Conservation (phyloP, 1,140 invertebrate species). For the Mycetomoellerius zeteki region DNA sequence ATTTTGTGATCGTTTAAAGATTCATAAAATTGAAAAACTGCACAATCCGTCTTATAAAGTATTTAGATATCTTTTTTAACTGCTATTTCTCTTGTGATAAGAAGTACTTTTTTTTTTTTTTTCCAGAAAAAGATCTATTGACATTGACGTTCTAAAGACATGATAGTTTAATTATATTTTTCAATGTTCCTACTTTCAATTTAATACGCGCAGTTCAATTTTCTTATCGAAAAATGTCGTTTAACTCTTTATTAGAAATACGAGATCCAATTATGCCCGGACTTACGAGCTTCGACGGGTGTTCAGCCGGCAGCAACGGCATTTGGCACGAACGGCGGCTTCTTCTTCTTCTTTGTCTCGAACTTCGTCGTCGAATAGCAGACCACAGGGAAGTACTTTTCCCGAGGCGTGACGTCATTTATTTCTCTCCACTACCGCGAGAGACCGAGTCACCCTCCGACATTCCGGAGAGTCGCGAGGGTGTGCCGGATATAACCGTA, state of each 20-base stretch:
- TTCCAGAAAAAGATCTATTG: background rate
- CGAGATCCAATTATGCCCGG: conserved; percentile 52
- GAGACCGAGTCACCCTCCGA: conserved; percentile 59
- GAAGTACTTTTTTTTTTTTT: background rate
- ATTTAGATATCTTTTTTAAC: background rate
- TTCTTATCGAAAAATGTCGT: conserved; percentile 43
- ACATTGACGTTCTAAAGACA: background rate
- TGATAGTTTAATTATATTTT: background rate
- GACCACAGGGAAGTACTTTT: conserved; percentile 64
- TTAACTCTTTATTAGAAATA: conserved; percentile 58
- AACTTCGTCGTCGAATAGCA: conserved; percentile 58
- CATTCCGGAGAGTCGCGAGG: conserved; percentile 51
- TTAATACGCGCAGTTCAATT: conserved; percentile 16
- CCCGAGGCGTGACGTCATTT: conserved; percentile 63
- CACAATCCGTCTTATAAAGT: background rate
- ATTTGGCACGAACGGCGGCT: conserved; percentile 63
- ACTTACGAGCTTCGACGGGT: conserved; percentile 61
- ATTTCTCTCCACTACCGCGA: conserved; percentile 56
- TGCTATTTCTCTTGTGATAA: background rate
- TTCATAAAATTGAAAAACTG: background rate
- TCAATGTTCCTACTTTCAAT: background rate
- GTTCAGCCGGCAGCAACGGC: conserved; percentile 59
- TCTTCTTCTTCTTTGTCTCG: conserved; percentile 61
- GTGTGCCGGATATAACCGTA: conserved; percentile 63
- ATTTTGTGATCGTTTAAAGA: background rate